Conservation (phyloP, 1,140 invertebrate species). For the Drosophila eugracilis region DNA sequence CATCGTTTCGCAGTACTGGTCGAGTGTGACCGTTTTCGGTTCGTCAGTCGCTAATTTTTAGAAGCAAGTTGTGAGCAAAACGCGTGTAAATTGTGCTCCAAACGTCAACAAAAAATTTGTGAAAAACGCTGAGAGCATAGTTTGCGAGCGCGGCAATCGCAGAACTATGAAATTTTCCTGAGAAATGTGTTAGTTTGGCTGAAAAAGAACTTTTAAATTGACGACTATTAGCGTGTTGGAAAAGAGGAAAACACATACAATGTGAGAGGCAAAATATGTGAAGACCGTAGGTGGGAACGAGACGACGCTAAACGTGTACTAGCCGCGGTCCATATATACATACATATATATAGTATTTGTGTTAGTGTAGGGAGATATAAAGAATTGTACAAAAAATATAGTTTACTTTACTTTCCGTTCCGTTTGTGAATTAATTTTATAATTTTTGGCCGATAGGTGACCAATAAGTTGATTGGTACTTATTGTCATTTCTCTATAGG, state of each 20-base stretch:
- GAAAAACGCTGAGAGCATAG: conserved; percentile 44
- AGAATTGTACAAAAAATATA: conserved; percentile 64
- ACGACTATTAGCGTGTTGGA: conserved; percentile 74
- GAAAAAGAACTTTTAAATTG: conserved; percentile 55
- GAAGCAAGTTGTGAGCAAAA: conserved; percentile 40
- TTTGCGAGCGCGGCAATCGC: conserved; percentile 43
- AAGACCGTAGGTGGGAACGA: conserved; percentile 57
- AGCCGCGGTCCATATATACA: conserved; percentile 71
- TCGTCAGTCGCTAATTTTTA: conserved; percentile 39
- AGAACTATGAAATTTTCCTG: conserved; percentile 58
- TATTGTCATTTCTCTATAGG: conserved; percentile 2
- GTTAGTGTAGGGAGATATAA: conserved; percentile 55
- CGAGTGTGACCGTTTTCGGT: conserved; percentile 29
- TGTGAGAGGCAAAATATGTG: conserved; percentile 69
- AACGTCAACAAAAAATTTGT: conserved; percentile 60
- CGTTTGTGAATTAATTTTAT: conserved; percentile 27
- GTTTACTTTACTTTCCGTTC: conserved; percentile 24
- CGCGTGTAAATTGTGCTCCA: conserved; percentile 53
- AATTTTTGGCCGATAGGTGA: not conserved
- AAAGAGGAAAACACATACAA: conserved; percentile 76
- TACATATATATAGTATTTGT: conserved; percentile 65
- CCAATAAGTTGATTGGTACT: conserved; percentile 15
- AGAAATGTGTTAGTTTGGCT: conserved; percentile 68
- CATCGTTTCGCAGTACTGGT: not conserved
- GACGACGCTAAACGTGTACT: conserved; percentile 70